phyloP scores from a whole-genome alignment of 2,797 vertebrate genomes.

The Aeoliscus strigatus region DNA sequence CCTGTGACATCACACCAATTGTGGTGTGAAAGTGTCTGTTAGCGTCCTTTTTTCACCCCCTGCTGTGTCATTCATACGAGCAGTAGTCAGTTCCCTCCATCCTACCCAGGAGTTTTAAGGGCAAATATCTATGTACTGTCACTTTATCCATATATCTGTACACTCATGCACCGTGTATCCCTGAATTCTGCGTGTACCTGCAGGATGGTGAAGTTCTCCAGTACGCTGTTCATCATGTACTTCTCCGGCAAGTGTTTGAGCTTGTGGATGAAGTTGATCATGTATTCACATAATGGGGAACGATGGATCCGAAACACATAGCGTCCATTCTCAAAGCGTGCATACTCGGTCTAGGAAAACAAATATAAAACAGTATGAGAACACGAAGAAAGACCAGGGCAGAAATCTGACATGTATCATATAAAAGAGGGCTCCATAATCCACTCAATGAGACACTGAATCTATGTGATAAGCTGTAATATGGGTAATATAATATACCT shows the following conservation, averaged over 20 bases:
- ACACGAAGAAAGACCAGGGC: slow-evolving; percentile 28
- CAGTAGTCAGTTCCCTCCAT: too few species aligned
- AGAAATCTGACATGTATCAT: slow-evolving; percentile 16
- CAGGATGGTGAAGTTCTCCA: slow-evolving; percentile 97
- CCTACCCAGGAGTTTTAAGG: too few species aligned
- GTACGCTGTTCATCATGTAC: slow-evolving; percentile 98
- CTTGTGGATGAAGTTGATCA: slow-evolving; percentile 98
- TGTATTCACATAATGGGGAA: slow-evolving; percentile 94
- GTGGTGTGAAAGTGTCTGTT: too few species aligned
- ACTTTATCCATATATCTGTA: not conserved
- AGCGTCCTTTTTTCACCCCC: too few species aligned
- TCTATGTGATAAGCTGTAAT: slow-evolving; percentile 51
- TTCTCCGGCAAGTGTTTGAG: slow-evolving; percentile 95
- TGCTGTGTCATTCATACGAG: too few species aligned
- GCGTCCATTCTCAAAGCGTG: slow-evolving; percentile 86
- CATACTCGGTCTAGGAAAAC: slow-evolving; percentile 85
- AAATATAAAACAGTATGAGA: slow-evolving; percentile 13
- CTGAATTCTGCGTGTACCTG: slow-evolving; percentile 73
- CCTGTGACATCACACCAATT: too few species aligned
- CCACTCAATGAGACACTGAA: slow-evolving; percentile 28
- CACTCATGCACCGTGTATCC: not conserved
- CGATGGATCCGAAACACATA: slow-evolving; percentile 91
- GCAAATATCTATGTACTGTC: too few species aligned
- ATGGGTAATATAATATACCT: slow-evolving; percentile 60
- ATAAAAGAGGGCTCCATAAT: slow-evolving; percentile 14